phyloP scores from a whole-genome alignment of 2,888 invertebrate genomes.

The Cheilosia pagana region DNA sequence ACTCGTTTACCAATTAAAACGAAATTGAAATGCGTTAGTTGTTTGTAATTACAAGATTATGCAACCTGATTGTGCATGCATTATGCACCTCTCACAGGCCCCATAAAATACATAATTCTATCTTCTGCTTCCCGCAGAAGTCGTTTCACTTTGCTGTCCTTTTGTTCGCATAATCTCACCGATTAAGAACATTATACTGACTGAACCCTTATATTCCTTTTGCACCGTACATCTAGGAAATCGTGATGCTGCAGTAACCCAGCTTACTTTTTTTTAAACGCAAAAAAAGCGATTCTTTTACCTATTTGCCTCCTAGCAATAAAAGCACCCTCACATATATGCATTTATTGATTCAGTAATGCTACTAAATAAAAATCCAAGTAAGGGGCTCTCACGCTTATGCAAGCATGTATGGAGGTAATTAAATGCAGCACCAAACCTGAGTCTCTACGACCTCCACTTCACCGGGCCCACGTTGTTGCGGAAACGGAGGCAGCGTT shows the following conservation, averaged over 20 bases:
- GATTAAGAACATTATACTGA: conserved; percentile 16
- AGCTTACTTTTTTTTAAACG: not conserved
- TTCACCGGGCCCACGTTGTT: not conserved
- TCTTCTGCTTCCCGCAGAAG: not conserved
- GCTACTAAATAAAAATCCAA: conserved; percentile 35
- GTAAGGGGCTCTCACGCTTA: conserved; percentile 11
- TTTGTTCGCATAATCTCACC: not conserved
- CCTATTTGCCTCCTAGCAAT: not conserved
- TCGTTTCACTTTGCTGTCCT: not conserved
- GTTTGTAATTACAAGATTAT: conserved; percentile 11
- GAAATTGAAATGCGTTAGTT: not conserved
- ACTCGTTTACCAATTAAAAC: not conserved
- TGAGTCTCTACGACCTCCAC: conserved; percentile 13
- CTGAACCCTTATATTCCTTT: not conserved
- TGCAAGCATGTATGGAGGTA: conserved; percentile 28
- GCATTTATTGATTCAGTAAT: conserved; percentile 32
- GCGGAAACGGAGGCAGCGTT: conserved; percentile 14
- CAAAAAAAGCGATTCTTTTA: conserved; percentile 12
- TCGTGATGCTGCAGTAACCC: not conserved
- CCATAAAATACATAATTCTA: not conserved
- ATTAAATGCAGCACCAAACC: conserved; percentile 42
- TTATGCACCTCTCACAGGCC: not conserved
- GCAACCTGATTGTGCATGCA: not conserved
- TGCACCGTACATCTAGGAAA: not conserved
- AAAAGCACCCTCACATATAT: not conserved